Base-by-base conservation (phyloP, 2,797 vertebrate species). In the Halcyon smyrnensis region DNA sequence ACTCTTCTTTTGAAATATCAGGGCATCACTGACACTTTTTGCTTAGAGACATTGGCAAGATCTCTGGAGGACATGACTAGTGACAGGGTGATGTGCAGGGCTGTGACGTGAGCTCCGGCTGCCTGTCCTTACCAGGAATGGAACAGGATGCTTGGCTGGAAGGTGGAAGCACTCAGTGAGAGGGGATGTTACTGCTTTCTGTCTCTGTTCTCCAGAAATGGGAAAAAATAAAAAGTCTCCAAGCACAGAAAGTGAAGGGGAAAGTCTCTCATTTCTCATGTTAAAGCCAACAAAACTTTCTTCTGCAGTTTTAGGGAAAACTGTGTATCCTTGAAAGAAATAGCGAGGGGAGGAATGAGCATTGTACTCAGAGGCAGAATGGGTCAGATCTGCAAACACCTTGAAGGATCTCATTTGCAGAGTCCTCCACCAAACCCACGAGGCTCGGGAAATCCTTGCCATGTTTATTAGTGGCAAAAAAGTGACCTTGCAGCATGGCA, bases 401-500 rank as follows among this genome's bases (percentile, higher is more conserved):
- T 36, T 15, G 9, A 7, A 65, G 25, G 46, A 50, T 3, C 19
- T 65, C 8, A 23, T 48, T 80, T 75, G 25, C 30, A 57, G 68
- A 53, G 48, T 32, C 27, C 15, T 76, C 27, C 51, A 39, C 20
- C 77, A 82, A 87, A 50, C 20, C 13, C 21, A 3, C 0, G 2
- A 51, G 45, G 21, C 25, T 54, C 32, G 69, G 9, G 5, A 70
- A 84, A 34, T 21, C 34, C 15, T 71, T 36, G 7, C 15, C 15
- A 2, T 14, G 3, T 74, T 89, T 56, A 20, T 59, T 69, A 0
- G 0, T 1, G 3, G 32, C 15, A 32, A 23, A 32, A 32, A 54
- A 62, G 17, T 4, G 21, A 48, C 6, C 36, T 82, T 0, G 0
- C 10, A 12, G 54, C 0, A 0, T 1, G 0, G 2, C 54, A 56